phyloP scores from a whole-genome alignment of 2,113 vertebrate species.

The Oxyruncus cristatus region DNA sequence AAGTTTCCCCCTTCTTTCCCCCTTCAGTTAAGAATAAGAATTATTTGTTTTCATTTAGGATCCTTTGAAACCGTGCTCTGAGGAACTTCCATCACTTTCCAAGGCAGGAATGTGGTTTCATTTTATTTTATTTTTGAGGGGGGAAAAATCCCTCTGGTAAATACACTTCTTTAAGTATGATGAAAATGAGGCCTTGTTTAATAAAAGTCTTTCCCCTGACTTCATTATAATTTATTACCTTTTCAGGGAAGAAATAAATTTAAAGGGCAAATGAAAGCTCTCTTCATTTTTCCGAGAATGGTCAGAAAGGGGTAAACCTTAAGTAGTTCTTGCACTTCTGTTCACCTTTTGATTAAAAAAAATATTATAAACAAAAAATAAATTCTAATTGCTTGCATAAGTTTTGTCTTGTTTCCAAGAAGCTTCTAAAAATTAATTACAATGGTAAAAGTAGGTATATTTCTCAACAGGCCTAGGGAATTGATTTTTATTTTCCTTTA shows the following conservation, averaged over 20 bases:
- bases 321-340: background rate
- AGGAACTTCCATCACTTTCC: background rate
- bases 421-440: background rate
- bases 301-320: background rate
- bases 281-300: background rate
- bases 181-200: slow-evolving; percentile 13
- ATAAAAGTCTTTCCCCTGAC: background rate
- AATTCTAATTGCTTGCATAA: background rate
- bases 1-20: background rate
- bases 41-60: background rate
- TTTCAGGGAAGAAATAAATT: background rate
- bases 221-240: background rate
- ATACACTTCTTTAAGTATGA: background rate
- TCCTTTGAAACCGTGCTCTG: slow-evolving; percentile 23
- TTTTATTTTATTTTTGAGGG: background rate
- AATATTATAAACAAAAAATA: background rate
- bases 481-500: background rate
- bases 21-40: background rate
- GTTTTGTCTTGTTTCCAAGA: background rate
- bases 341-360: background rate
- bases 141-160: background rate
- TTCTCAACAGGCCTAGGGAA: background rate
- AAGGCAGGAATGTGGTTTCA: background rate
- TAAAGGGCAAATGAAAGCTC: background rate
- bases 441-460: background rate